A percentile compares a stretch with the other conserved stretches of the same genome.
These are phyloP conservation scores for Hermaeophaga mercurialis DNA, from an alignment of 2,888 invertebrate species.

Conservation along the genomic window DNA sequence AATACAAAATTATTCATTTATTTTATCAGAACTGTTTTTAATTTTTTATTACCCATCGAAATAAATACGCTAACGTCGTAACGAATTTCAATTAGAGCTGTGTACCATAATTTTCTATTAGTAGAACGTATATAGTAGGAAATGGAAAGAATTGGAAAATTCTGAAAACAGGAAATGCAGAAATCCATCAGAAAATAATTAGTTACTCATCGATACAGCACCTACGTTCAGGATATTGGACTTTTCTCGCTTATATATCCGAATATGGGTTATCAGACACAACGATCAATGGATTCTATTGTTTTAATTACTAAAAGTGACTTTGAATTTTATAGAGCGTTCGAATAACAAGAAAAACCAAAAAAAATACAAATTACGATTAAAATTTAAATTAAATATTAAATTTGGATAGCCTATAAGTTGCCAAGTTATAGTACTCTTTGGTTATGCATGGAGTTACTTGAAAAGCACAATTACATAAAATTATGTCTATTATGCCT, in stretches of 20 bases:
- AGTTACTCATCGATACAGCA: constrained; percentile 35
- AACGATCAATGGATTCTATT: constrained; percentile 3
- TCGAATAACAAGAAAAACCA: too few relatives aligned
- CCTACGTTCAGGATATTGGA: constrained; percentile 9
- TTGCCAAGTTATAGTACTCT: too few relatives aligned
- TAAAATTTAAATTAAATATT: too few relatives aligned
- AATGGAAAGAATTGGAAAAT: constrained; percentile 41
- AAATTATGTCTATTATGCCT: too few relatives aligned
- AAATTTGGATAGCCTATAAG: too few relatives aligned
- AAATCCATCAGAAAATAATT: constrained; percentile 47
- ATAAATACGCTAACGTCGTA: neutral
- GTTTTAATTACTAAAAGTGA: constrained; percentile 3
- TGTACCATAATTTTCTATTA: constrained; percentile 1
- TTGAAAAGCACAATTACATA: too few relatives aligned
- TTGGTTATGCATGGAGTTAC: too few relatives aligned
- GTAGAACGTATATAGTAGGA: constrained; percentile 25
- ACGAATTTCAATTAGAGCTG: neutral
- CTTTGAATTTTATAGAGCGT: neutral
- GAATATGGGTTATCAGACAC: neutral
- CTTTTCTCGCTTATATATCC: constrained; percentile 1
- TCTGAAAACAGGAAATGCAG: constrained; percentile 43
- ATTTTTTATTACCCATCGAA: neutral
- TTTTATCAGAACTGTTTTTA: neutral
- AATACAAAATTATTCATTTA: too few relatives aligned
- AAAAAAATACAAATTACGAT: too few relatives aligned